Evolutionary conservation across 2,888 invertebrate species (phyloP).

Genomic region (Stegophylla sp.): DNA sequence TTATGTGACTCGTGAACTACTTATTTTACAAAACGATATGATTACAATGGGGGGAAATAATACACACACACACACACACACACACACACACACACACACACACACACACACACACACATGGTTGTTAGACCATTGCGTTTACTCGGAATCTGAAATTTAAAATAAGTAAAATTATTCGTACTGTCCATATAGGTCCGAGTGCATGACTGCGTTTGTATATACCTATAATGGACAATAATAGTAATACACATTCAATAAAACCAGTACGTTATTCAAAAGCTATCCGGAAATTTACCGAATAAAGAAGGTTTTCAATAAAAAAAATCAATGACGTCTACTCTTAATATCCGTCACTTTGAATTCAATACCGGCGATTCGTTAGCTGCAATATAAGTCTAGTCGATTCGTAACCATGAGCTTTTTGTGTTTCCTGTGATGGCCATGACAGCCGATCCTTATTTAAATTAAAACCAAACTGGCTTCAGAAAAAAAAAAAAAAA

Average conservation of each 20-base stretch:
- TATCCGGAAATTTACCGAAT: neutral
- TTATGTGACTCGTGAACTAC: no score
- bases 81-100: no score
- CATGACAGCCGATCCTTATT: neutral
- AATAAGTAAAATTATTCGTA: no score
- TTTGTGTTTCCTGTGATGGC: neutral
- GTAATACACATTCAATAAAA: neutral
- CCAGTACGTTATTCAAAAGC: neutral
- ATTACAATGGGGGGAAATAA: no score
- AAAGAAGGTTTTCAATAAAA: neutral
- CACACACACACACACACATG: no score
- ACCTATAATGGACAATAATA: no score
- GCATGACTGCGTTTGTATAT: no score
- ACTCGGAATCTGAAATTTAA: no score
- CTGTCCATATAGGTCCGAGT: no score
- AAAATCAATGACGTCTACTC: neutral
- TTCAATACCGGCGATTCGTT: neutral
- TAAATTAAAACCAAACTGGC: neutral
- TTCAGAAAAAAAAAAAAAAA: neutral
- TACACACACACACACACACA: no score
- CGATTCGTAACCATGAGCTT: neutral
- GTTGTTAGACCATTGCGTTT: no score
- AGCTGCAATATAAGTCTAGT: neutral
- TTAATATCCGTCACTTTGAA: conserved; percentile 16
- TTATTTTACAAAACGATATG: no score